Percentiles rank a stretch among this genome's conserved stretches.
Conservation (phyloP, 1,140 invertebrate species). For the Polyergus mexicanus region DNA sequence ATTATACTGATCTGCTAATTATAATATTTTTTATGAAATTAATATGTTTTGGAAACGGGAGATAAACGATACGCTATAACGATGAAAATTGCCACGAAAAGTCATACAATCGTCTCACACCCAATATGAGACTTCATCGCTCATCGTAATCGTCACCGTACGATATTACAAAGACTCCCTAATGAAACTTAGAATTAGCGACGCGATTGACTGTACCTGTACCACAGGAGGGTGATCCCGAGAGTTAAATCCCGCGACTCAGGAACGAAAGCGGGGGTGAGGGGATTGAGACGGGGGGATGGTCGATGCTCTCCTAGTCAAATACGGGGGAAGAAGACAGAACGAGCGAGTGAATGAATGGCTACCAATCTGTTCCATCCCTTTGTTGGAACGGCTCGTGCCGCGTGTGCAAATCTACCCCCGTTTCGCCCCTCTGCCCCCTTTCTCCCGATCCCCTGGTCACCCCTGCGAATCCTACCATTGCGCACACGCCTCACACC, state of each 20-base stretch:
- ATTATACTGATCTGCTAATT: background rate
- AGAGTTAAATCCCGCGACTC: constrained; percentile 63
- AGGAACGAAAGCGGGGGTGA: constrained; percentile 33
- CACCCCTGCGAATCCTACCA: constrained; percentile 44
- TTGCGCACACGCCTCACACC: constrained; percentile 70
- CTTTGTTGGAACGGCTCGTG: constrained; percentile 85
- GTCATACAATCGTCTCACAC: background rate
- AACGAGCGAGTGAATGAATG: constrained; percentile 68
- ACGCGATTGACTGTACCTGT: constrained; percentile 63
- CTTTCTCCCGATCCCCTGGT: constrained; percentile 13
- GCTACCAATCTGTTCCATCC: constrained; percentile 78
- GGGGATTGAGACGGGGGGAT: constrained; percentile 65
- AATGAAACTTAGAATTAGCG: constrained; percentile 60
- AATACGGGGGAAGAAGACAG: constrained; percentile 78
- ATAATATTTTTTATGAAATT: constrained; percentile 1
- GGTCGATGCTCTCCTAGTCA: constrained; percentile 73
- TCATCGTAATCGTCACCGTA: background rate
- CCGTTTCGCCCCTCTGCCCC: constrained; percentile 43
- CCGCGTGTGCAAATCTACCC: constrained; percentile 85
- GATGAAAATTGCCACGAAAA: background rate
- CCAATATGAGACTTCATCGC: background rate
- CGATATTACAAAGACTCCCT: constrained; percentile 51
- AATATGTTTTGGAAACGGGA: background rate
- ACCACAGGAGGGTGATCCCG: constrained; percentile 53
- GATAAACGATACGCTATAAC: background rate